Conservation (phyloP, 2,888 invertebrate species). For the Steinernema hermaphroditum region DNA sequence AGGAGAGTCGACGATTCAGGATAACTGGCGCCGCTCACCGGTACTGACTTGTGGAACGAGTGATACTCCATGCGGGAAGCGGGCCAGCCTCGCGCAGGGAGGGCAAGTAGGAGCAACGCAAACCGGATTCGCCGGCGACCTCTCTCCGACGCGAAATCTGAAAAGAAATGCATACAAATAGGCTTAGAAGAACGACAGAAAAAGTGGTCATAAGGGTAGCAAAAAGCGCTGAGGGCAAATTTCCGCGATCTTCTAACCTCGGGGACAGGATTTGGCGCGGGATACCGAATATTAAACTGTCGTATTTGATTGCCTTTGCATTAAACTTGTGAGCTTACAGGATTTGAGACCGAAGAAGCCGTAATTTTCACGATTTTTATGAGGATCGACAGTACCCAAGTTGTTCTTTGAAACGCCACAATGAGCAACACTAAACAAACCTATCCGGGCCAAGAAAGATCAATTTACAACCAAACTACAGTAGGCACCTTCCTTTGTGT, state of each 20-base stretch:
- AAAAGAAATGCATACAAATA: slow-evolving; percentile 31
- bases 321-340: too few relatives aligned
- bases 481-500: too few relatives aligned
- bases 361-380: not conserved
- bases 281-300: not conserved
- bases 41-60: slow-evolving; percentile 29
- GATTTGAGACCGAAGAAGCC: not conserved
- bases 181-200: slow-evolving; percentile 20
- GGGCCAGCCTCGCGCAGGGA: slow-evolving; percentile 31
- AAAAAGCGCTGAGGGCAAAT: not conserved
- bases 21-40: not conserved
- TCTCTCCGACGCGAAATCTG: slow-evolving; percentile 28
- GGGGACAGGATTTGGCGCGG: not conserved
- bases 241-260: not conserved
- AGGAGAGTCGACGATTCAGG: not conserved
- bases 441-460: too few relatives aligned
- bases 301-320: too few relatives aligned
- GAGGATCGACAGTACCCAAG: not conserved
- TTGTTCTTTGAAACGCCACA: too few relatives aligned
- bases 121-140: slow-evolving; percentile 29
- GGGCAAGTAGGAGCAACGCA: slow-evolving; percentile 20
- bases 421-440: too few relatives aligned
- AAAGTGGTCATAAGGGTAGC: slow-evolving; percentile 4
- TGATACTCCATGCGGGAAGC: slow-evolving; percentile 31
- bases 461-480: too few relatives aligned